These are phyloP conservation scores for Enteromius paludinosus DNA, from an alignment of 2,797 vertebrate species.

Conservation along the genomic window DNA sequence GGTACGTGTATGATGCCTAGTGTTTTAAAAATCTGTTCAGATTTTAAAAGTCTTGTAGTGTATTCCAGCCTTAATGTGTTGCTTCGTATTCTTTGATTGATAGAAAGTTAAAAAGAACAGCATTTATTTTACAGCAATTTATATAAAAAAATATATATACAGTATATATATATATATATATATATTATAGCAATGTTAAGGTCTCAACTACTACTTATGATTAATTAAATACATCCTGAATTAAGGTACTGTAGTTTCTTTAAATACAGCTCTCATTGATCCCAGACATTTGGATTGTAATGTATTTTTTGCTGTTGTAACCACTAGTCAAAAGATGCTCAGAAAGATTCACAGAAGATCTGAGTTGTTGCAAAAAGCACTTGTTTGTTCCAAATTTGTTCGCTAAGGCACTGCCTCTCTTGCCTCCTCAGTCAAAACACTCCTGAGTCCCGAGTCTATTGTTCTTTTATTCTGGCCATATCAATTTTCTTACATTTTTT, in stretches of 20 bases:
- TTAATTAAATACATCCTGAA: not conserved
- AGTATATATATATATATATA: too few species aligned
- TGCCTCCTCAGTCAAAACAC: slow-evolving; percentile 2
- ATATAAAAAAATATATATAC: too few species aligned
- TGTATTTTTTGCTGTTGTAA: not conserved
- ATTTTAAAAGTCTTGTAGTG: too few species aligned
- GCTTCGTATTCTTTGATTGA: not conserved
- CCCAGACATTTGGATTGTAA: not conserved
- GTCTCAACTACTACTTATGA: not conserved
- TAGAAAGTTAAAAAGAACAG: not conserved
- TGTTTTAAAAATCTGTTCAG: too few species aligned
- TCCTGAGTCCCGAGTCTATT: not conserved
- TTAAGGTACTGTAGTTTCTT: not conserved
- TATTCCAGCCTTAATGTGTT: not conserved
- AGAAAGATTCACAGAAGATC: not conserved
- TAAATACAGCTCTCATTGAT: not conserved
- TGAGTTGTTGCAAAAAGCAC: not conserved
- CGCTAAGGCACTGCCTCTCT: not conserved
- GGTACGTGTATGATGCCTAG: too few species aligned
- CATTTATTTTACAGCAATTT: not conserved
- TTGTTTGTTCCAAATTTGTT: not conserved
- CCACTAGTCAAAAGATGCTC: not conserved
- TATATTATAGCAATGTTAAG: not conserved
- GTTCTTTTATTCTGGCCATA: not conserved
- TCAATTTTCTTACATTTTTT: not conserved